Base-by-base conservation (phyloP, 2,113 vertebrate species). In the Origma solitaria region DNA sequence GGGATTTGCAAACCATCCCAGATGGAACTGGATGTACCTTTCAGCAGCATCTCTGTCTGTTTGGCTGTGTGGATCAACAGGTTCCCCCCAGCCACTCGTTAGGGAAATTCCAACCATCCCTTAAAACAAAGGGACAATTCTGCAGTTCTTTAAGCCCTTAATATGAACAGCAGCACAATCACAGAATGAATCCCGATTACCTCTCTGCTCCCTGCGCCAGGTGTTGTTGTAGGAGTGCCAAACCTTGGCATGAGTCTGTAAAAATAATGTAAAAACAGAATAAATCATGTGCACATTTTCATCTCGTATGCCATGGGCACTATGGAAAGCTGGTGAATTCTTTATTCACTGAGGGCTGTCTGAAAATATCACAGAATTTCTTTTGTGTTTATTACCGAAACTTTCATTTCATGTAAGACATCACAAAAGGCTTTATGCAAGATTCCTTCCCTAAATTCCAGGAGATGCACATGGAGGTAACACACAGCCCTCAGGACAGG, bases 1-100 rank as follows among this genome's bases (percentile, higher is more conserved):
- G 3, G 99, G 99, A 47, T 99, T 99, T 77, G 99, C 99, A 96
- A 99, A 99, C 99, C 99, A 99, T 88, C 99, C 99, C 76, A 99
- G 88, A 83, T 98, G 98, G 97, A 99, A 99, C 85, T 99, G 99
- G 30, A 99, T 97, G 27, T 99, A 99, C 97, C 99, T 97, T 88
- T 99, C 99, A 4, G 99, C 99, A 75, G 99, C 99, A 22, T 99
- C 99, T 18, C 98, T 95, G 56, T 99, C 98, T 73, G 98, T 97
- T 60, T 98, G 98, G 95, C 98, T 98, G 50, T 96, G 98, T n/a
- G 99, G 97, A 88, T 99, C 98, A 65, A 99, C 96, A 2, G 99
- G 99, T 37, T 99, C 99, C 7, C 99, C 99, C 99, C 99, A 99
- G 42, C 98, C 97, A 18, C 98, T 99, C 2, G 98, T 98, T 83